phyloP scores from a whole-genome alignment of 2,888 invertebrate species.

The Patella ulyssiponensis region DNA sequence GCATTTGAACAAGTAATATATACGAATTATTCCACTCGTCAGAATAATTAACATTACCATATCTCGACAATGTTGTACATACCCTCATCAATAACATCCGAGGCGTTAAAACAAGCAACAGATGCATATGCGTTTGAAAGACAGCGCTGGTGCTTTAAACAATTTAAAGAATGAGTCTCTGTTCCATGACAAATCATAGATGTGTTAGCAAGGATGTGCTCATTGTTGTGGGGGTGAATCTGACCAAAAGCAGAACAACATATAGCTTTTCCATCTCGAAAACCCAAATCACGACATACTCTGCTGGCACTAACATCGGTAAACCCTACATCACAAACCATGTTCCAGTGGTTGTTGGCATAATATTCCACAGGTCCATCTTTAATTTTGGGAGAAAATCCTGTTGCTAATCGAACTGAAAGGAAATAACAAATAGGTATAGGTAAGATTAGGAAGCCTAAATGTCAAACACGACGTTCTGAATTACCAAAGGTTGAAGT shows the following conservation, averaged over 20 bases:
- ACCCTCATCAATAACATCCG: neutral
- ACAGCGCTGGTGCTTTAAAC: conserved; percentile 41
- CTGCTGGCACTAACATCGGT: conserved; percentile 54
- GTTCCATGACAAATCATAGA: conserved; percentile 72
- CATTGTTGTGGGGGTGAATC: conserved; percentile 14
- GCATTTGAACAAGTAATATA: too few species aligned
- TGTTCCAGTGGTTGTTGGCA: conserved; percentile 51
- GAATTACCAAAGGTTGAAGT: too few species aligned
- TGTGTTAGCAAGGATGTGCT: conserved; percentile 54
- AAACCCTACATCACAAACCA: conserved; percentile 61
- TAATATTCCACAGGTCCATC: conserved; percentile 56
- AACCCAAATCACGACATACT: conserved; percentile 61
- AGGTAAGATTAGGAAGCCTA: too few species aligned
- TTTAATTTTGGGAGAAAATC: conserved; percentile 32
- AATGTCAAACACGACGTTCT: too few species aligned
- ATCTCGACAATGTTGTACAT: neutral
- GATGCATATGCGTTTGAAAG: conserved; percentile 47
- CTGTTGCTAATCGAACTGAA: conserved; percentile 55
- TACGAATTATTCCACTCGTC: too few species aligned
- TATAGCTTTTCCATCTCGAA: conserved; percentile 53
- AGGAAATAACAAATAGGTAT: neutral
- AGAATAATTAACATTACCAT: too few species aligned
- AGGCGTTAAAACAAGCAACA: conserved; percentile 43
- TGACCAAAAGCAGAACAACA: conserved; percentile 58
- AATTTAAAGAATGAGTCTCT: conserved; percentile 45